Conservation (phyloP, 2,113 vertebrate genomes). For the Forbesichthys agassizii region DNA sequence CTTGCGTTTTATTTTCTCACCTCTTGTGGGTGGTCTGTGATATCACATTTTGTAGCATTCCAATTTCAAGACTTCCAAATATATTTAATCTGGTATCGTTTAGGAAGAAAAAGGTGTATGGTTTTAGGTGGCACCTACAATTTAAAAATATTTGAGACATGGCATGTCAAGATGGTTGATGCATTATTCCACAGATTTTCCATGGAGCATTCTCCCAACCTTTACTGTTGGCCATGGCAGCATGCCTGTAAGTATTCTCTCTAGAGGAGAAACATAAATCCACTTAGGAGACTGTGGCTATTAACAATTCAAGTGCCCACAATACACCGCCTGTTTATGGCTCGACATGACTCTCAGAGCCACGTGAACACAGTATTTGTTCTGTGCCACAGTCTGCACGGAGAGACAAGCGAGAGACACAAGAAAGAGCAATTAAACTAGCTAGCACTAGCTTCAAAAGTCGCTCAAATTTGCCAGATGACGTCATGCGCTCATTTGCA, state of each 20-base stretch:
- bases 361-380: constrained; percentile 12
- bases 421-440: background rate
- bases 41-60: too few species aligned
- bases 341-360: constrained; percentile 23
- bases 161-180: background rate
- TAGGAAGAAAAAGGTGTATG: background rate
- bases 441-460: too few species aligned
- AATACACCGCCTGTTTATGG: constrained; percentile 23
- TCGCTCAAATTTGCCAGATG: too few species aligned
- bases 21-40: too few species aligned
- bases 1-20: background rate
- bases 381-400: constrained; percentile 26
- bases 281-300: constrained; percentile 26
- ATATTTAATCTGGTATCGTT: background rate
- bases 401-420: constrained; percentile 34
- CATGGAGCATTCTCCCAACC: background rate
- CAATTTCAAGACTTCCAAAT: too few species aligned
- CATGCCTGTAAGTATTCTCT: constrained; percentile 11
- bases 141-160: background rate
- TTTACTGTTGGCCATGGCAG: constrained; percentile 3
- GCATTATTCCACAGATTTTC: background rate
- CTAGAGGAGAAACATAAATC: constrained; percentile 28
- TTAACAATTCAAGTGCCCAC: constrained; percentile 28
- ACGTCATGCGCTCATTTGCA: too few species aligned
- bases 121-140: background rate